A percentile compares a stretch with the other conserved stretches of the same genome.
phyloP scores from a whole-genome alignment of 2,888 invertebrate species.

The Leptura quadrifasciata region DNA sequence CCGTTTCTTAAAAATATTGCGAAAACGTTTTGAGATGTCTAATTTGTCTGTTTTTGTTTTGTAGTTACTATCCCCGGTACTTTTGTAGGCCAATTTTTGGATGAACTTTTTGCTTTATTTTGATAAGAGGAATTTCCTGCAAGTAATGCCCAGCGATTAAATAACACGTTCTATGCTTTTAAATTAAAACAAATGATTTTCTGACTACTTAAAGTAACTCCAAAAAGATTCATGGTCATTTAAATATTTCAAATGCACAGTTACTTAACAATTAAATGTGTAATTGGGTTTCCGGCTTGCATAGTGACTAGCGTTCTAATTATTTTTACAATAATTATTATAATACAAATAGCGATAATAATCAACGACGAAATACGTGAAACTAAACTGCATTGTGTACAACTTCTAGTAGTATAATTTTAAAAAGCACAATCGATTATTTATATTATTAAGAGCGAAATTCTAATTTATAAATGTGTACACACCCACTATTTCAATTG shows the following conservation, averaged over 20 bases:
- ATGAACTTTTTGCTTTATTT: too few species aligned
- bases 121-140: too few species aligned
- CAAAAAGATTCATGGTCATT: not conserved
- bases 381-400: constrained; percentile 29
- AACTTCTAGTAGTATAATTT: constrained; percentile 16
- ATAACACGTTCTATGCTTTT: too few species aligned
- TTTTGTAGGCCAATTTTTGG: too few species aligned
- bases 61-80: too few species aligned
- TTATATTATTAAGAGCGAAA: constrained; percentile 51
- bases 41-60: too few species aligned
- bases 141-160: too few species aligned
- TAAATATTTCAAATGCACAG: not conserved
- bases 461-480: constrained; percentile 53
- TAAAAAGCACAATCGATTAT: constrained; percentile 51
- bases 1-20: too few species aligned
- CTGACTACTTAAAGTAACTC: not conserved
- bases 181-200: too few species aligned
- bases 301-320: constrained; percentile 4
- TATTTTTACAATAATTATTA: constrained; percentile 35
- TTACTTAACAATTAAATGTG: constrained; percentile 7
- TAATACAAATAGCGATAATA: constrained; percentile 51
- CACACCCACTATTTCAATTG: constrained; percentile 58
- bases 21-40: too few species aligned
- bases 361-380: constrained; percentile 41
- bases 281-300: not conserved